Base-by-base conservation (phyloP, 2,888 invertebrate genomes). In the Cryptosula pallasiana region DNA sequence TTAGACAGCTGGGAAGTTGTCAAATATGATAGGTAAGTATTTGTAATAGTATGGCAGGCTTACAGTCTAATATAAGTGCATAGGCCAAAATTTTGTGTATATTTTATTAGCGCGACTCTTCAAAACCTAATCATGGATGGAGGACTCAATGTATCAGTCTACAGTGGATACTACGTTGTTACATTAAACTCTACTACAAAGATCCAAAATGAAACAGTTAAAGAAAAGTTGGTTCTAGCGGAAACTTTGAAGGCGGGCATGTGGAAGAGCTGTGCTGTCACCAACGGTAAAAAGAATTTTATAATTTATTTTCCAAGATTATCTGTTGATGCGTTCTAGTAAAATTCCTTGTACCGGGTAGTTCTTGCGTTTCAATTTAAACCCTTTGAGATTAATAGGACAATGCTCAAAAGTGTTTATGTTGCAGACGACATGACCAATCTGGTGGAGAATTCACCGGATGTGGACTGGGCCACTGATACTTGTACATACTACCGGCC, bases 281-380 rank as follows among this genome's bases (percentile, higher is more conserved):
- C 63, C 32, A 63, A 63, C 32, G 63, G 63, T 63, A 63, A 29
- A 32, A n/a, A n/a, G n/a, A n/a, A n/a, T n/a, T n/a, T n/a, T n/a
- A n/a, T n/a, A n/a, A n/a, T n/a, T n/a, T n/a, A n/a, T n/a, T n/a
- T n/a, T n/a, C n/a, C n/a, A n/a, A n/a, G n/a, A n/a, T n/a, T n/a
- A n/a, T n/a, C n/a, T n/a, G n/a, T n/a, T n/a, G n/a, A n/a, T n/a
- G n/a, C n/a, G n/a, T n/a, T n/a, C n/a, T n/a, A n/a, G n/a, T n/a
- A n/a, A n/a, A n/a, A n/a, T n/a, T n/a, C n/a, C n/a, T n/a, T n/a
- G n/a, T n/a, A n/a, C n/a, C n/a, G n/a, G n/a, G n/a, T n/a, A n/a
- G n/a, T n/a, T n/a, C n/a, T n/a, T n/a, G n/a, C n/a, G n/a, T n/a
- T n/a, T n/a, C n/a, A n/a, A n/a, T n/a, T n/a, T n/a, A n/a, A n/a